Evolutionary conservation across 2,113 vertebrate species (phyloP), one percentile per base, ranked within the genome.

Genomic region (Oryzias melastigma): DNA sequence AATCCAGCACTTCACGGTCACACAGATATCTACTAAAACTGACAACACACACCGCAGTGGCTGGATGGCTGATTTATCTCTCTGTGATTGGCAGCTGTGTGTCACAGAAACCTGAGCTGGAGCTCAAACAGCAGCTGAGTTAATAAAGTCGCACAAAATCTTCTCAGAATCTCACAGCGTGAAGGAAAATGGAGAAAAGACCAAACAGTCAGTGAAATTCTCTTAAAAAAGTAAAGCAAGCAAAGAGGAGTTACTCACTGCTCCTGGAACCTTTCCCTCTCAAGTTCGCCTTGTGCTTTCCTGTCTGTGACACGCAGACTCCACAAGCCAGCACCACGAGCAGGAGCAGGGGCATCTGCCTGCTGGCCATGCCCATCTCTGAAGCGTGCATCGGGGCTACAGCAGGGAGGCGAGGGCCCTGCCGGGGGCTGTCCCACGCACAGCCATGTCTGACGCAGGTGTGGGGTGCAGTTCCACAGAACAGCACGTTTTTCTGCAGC

Each of bases 241-340:
- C 43, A 44, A 53, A 69, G 65, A 60, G 67, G 52, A 62, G 72
- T 83, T 87, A 88, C 96, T 98, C 95, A 97, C 95, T 93, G 90
- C 92, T 95, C 92, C 94, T 93, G 91, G 95, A 94, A 91, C 93
- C 92, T 92, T 93, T 96, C 94, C 95, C 95, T 93, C 94, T 95
- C 93, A 93, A 93, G 87, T 92, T 92, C 64, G 91, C 90, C 91
- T 91, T 95, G 75, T 84, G 81, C 82, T 88, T 93, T 73, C 91
- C 92, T 0, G 81, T 92, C 77, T 76, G 88, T 58, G 91, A 84
- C 75, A 85, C 73, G 87, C 85, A 83, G 14, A 73, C 80, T 76
- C 90, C 88, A 62, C 74, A 86, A 75, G 82, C 84, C 71, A 94
- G 79, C 56, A 97, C 79, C 88, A 94, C 73, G 85, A 93, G 77